A percentile compares a stretch with the other conserved stretches of the same genome.
phyloP scores from a whole-genome alignment of 2,888 invertebrate species.

The Gastrophysa polygoni region DNA sequence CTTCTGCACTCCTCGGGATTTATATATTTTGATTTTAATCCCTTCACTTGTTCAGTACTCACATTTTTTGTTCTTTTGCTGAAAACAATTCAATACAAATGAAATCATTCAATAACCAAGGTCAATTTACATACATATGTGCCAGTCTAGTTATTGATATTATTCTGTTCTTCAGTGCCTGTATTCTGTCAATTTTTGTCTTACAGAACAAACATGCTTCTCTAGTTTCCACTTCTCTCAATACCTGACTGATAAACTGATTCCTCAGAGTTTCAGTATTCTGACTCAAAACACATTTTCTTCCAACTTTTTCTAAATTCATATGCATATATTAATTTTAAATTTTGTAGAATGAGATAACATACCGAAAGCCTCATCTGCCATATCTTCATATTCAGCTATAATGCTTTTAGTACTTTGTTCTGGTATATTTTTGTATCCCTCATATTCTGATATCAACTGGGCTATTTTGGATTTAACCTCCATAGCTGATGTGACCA shows the following conservation, averaged over 20 bases:
- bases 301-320: conserved; percentile 38
- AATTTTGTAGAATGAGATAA: not conserved
- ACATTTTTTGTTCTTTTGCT: conserved; percentile 12
- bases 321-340: not conserved
- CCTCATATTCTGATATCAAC: conserved; percentile 39
- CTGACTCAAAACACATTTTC: conserved; percentile 42
- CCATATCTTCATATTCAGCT: conserved; percentile 49
- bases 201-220: conserved; percentile 66
- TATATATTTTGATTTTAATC: conserved; percentile 47
- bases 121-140: conserved; percentile 29
- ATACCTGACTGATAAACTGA: conserved; percentile 43
- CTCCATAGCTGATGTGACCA: conserved; percentile 74
- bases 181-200: conserved; percentile 61
- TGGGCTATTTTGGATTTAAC: conserved; percentile 52
- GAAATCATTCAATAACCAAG: not conserved
- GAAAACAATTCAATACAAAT: conserved; percentile 4
- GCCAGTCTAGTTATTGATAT: conserved; percentile 52
- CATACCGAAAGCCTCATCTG: conserved; percentile 35
- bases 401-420: conserved; percentile 36
- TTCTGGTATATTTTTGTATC: conserved; percentile 46
- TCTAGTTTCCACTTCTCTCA: conserved; percentile 52
- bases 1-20: conserved; percentile 51
- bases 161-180: conserved; percentile 66
- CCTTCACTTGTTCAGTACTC: conserved; percentile 26
- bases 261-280: conserved; percentile 50